A percentile compares a stretch with the other conserved stretches of the same genome.
Conservation (phyloP, 2,113 vertebrate genomes). For the Columbina picui region DNA sequence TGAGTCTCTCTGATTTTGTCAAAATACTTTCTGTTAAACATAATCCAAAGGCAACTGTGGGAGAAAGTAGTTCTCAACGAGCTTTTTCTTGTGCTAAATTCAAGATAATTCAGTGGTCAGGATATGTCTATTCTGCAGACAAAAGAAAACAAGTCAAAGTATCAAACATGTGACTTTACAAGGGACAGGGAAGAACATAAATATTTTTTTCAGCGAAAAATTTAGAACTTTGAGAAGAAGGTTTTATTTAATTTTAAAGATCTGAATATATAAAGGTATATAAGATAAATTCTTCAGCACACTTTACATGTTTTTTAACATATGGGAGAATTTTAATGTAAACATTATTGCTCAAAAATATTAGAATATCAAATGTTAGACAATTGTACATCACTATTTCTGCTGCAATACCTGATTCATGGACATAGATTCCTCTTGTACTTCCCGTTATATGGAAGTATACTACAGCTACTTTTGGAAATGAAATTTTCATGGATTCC, state of each 20-base stretch:
- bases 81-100: neutral
- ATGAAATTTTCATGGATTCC: neutral
- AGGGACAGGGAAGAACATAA: neutral
- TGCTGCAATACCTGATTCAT: neutral
- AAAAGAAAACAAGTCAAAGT: neutral
- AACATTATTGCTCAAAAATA: neutral
- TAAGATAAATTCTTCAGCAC: neutral
- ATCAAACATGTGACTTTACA: neutral
- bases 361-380: neutral
- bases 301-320: neutral
- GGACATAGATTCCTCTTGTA: neutral
- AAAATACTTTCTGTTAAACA: neutral
- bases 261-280: rapidly evolving
- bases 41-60: neutral
- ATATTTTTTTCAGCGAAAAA: neutral
- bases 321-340: neutral
- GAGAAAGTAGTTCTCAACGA: neutral
- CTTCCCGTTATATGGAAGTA: neutral
- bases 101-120: neutral
- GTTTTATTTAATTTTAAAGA: neutral
- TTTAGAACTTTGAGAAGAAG: neutral
- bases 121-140: neutral
- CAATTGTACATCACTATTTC: neutral
- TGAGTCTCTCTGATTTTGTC: neutral
- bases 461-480: neutral